A percentile compares a stretch with the other conserved stretches of the same genome.
These are phyloP conservation scores for Pogoniulus pusillus DNA, from an alignment of 2,797 vertebrate genomes.

Conservation along the genomic window DNA sequence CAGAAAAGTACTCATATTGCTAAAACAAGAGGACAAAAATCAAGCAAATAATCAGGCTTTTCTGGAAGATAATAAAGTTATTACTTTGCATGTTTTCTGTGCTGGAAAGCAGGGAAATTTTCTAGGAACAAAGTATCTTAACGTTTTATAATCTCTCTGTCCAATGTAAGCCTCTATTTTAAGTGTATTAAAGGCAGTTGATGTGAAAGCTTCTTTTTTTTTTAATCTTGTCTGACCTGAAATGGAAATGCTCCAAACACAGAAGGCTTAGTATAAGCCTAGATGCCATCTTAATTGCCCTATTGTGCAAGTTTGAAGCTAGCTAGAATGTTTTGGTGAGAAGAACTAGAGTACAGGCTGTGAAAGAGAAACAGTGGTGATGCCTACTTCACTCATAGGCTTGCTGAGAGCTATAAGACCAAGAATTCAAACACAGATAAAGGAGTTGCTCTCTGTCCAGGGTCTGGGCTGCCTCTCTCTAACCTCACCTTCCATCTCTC, in stretches of 20 bases:
- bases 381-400: too few relatives aligned
- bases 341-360: too few relatives aligned
- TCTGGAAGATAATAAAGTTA: conserved; percentile 1
- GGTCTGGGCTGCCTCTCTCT: too few relatives aligned
- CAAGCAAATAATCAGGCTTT: neutral
- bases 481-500: too few relatives aligned
- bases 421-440: too few relatives aligned
- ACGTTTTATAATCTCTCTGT: conserved; percentile 11
- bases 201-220: conserved; percentile 45
- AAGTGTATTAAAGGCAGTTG: conserved; percentile 48
- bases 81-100: neutral
- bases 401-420: too few relatives aligned
- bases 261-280: conserved; percentile 33
- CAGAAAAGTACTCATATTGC: neutral
- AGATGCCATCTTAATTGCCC: conserved; percentile 26
- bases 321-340: too few relatives aligned
- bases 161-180: conserved; percentile 30
- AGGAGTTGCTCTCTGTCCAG: too few relatives aligned
- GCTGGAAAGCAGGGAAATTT: neutral
- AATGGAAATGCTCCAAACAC: conserved; percentile 43
- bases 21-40: neutral
- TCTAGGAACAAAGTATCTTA: conserved; percentile 1
- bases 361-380: too few relatives aligned
- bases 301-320: too few relatives aligned
- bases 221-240: conserved; percentile 66